These are phyloP conservation scores for Labeo rohita DNA, from an alignment of 2,113 vertebrate genomes.

Conservation along the genomic window DNA sequence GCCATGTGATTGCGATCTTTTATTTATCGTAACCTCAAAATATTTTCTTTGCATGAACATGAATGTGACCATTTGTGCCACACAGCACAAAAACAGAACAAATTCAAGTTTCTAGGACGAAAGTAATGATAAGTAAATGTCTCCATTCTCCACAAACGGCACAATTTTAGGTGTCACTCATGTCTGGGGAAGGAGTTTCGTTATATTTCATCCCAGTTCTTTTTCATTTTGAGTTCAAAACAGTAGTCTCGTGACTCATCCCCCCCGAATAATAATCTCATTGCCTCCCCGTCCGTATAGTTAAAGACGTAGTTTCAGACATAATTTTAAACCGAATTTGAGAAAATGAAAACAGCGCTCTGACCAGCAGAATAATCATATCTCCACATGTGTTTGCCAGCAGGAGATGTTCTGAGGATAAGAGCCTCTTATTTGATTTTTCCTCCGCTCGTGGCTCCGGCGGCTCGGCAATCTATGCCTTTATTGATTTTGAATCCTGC, in stretches of 20 bases:
- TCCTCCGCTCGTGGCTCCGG: slow-evolving; percentile 55
- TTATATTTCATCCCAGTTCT: slow-evolving; percentile 15
- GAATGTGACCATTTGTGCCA: background rate
- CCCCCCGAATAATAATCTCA: background rate
- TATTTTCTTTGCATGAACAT: slow-evolving; percentile 56
- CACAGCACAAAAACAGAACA: background rate
- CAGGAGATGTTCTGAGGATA: slow-evolving; percentile 23
- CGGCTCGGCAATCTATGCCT: slow-evolving; percentile 59
- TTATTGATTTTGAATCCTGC: slow-evolving; percentile 69
- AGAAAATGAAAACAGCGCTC: slow-evolving; percentile 23
- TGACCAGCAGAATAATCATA: slow-evolving; percentile 35
- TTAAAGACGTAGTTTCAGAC: slow-evolving; percentile 24
- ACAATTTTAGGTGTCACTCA: background rate
- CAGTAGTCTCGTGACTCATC: background rate
- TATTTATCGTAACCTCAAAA: background rate
- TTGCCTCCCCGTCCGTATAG: background rate
- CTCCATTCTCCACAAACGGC: background rate
- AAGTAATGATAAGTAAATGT: background rate
- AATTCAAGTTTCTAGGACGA: background rate
- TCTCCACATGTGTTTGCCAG: slow-evolving; percentile 32
- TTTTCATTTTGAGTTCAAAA: background rate
- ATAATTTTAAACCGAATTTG: slow-evolving; percentile 35
- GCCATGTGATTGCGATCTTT: slow-evolving; percentile 41
- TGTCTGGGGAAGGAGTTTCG: background rate
- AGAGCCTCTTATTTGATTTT: slow-evolving; percentile 44